A percentile compares a stretch with the other conserved stretches of the same genome.
These are phyloP conservation scores for Chymomyza procnemis DNA, from an alignment of 2,888 invertebrate genomes.

Conservation along the genomic window DNA sequence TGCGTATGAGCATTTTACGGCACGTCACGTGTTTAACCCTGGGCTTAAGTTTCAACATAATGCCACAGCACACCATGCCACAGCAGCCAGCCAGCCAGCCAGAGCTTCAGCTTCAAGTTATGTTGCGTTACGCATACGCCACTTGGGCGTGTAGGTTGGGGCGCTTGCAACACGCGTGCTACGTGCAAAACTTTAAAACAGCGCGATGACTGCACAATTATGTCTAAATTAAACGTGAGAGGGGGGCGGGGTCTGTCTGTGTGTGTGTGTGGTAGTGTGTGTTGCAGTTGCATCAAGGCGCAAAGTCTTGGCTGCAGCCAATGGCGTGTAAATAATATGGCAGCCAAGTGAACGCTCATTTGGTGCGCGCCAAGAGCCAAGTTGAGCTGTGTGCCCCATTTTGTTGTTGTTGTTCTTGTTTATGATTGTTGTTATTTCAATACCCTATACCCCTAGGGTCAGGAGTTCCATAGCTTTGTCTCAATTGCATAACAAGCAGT, in stretches of 20 bases:
- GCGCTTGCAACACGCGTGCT: constrained; percentile 44
- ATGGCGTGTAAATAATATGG: constrained; percentile 63
- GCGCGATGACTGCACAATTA: constrained; percentile 66
- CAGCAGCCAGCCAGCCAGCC: not conserved
- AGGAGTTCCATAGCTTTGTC: too few species aligned
- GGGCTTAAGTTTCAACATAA: not conserved
- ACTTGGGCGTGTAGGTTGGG: constrained; percentile 15
- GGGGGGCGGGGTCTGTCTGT: not conserved
- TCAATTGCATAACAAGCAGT: too few species aligned
- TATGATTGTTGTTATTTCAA: not conserved
- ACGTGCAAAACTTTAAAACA: constrained; percentile 51
- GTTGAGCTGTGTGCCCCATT: constrained; percentile 5
- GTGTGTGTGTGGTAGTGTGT: constrained; percentile 8
- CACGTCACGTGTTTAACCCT: constrained; percentile 3
- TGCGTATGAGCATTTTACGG: not conserved
- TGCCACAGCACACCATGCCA: not conserved
- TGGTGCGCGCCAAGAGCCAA: constrained; percentile 16
- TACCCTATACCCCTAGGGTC: too few species aligned
- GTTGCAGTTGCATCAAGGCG: not conserved
- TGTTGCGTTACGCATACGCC: constrained; percentile 57
- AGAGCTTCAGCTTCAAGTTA: constrained; percentile 50
- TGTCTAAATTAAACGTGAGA: constrained; percentile 14
- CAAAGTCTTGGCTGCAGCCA: constrained; percentile 49
- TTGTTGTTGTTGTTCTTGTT: constrained; percentile 11
- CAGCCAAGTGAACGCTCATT: constrained; percentile 35